Conservation (phyloP, 2,113 vertebrate species). For the Oreochromis spilurus region DNA sequence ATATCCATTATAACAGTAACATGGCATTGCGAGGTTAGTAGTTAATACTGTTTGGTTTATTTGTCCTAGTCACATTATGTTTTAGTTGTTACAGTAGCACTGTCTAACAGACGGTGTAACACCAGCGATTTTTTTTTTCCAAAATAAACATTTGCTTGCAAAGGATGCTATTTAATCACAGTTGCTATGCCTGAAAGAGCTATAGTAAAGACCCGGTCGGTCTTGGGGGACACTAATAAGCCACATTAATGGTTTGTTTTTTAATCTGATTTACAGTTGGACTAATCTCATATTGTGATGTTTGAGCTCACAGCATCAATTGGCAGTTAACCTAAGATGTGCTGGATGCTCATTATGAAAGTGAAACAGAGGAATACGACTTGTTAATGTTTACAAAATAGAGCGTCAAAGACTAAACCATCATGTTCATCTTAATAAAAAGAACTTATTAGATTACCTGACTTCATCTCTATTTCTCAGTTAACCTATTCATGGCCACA, state of each 20-base stretch:
- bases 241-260: not conserved
- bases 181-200: not conserved
- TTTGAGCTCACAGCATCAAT: not conserved
- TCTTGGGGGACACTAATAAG: not conserved
- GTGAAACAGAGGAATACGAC: not conserved
- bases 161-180: not conserved
- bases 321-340: not conserved
- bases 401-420: not conserved
- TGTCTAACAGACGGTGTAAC: not conserved
- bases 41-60: not conserved
- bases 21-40: not conserved
- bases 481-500: not conserved
- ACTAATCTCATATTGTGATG: not conserved
- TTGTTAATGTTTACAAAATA: not conserved
- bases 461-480: not conserved
- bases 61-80: not conserved
- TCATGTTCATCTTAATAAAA: not conserved
- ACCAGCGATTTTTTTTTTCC: accelerated
- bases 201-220: not conserved
- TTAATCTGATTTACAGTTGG: not conserved
- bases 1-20: not conserved
- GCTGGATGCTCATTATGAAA: not conserved
- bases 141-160: conserved; percentile 26
- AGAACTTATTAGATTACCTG: not conserved
- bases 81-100: not conserved